A percentile compares a stretch with the other conserved stretches of the same genome.
Conservation (phyloP, 2,797 vertebrate species). For the Emydoidea blandingii region DNA sequence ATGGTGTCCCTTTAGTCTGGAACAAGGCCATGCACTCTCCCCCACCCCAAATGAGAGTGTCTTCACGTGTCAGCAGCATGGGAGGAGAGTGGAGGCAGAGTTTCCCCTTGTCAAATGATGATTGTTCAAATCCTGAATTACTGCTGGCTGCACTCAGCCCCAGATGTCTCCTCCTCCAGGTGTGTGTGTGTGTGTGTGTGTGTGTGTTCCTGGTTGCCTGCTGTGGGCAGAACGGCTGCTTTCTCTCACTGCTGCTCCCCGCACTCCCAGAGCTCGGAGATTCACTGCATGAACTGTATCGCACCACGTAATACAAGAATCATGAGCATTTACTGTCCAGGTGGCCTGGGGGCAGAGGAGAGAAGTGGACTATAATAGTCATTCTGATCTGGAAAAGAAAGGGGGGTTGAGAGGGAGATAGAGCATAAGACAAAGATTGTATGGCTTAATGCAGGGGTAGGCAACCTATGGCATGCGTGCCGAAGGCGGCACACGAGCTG, state of each 20-base stretch:
- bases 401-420: no score
- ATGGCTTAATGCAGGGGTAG: neutral
- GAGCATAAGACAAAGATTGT: neutral
- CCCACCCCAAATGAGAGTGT: no score
- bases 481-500: no score
- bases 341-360: no score
- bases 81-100: neutral
- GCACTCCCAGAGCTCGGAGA: no score
- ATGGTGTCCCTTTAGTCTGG: neutral
- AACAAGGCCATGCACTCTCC: neutral
- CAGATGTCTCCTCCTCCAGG: neutral
- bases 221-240: neutral
- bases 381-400: no score
- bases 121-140: neutral
- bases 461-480: no score
- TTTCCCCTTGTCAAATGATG: neutral
- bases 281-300: no score
- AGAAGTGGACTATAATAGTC: no score
- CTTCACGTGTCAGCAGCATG: no score
- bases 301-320: no score
- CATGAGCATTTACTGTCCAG: no score
- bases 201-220: neutral
- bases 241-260: neutral
- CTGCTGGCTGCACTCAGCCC: neutral
- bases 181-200: neutral